phyloP scores from a whole-genome alignment of 2,888 invertebrate genomes.

The Mythimna ferrago region DNA sequence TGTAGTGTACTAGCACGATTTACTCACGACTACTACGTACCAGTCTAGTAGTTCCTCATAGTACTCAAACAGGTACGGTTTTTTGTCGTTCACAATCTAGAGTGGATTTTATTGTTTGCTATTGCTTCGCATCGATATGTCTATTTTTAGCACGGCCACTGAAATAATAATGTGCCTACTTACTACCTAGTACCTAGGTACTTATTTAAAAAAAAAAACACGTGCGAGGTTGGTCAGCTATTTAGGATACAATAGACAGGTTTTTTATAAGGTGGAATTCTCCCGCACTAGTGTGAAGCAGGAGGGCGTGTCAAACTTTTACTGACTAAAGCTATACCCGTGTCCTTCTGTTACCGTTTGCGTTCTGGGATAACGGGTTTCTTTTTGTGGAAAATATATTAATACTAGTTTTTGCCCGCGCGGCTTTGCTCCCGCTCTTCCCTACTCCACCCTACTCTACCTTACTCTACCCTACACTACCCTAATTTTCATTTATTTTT shows the following conservation, averaged over 20 bases:
- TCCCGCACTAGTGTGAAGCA: too few relatives aligned
- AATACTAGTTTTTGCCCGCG: too few relatives aligned
- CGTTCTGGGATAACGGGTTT: too few relatives aligned
- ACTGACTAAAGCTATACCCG: too few relatives aligned
- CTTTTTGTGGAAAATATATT: too few relatives aligned
- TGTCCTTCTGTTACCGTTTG: too few relatives aligned
- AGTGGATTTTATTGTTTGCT: conserved; percentile 7
- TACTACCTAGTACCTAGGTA: neutral
- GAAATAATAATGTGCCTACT: neutral
- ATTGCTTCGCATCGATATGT: conserved; percentile 9
- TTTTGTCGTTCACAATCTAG: conserved; percentile 7
- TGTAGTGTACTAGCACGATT: neutral
- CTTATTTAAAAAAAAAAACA: conserved; percentile 3
- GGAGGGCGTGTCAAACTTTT: too few relatives aligned
- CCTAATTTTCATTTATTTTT: too few relatives aligned
- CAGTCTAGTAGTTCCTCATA: conserved; percentile 1
- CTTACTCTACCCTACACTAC: too few relatives aligned
- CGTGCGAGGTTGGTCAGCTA: neutral
- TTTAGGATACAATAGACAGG: neutral
- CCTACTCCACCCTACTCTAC: too few relatives aligned
- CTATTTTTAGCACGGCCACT: neutral
- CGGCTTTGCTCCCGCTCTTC: too few relatives aligned
- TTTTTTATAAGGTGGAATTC: too few relatives aligned
- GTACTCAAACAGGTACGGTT: neutral
- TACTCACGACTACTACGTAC: neutral